phyloP scores from a whole-genome alignment of 2,888 invertebrate species.

The Lottia gigantea region DNA sequence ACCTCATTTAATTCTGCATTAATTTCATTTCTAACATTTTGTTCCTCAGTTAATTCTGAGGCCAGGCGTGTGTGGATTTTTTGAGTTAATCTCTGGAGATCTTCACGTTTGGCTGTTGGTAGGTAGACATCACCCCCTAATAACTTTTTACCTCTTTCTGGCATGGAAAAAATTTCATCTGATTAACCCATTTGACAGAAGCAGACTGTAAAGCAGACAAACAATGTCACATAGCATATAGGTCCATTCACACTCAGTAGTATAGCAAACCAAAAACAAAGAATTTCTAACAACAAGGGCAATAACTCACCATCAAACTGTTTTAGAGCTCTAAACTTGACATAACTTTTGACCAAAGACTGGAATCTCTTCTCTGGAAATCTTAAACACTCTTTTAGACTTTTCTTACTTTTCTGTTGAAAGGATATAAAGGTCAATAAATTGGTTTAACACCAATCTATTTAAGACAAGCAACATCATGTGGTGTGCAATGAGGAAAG shows the following conservation, averaged over 20 bases:
- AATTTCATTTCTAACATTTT: not conserved
- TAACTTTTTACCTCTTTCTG: not conserved
- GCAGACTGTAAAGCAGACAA: no score
- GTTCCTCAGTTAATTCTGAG: not conserved
- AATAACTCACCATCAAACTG: no score
- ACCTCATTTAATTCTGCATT: not conserved
- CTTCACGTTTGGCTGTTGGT: not conserved
- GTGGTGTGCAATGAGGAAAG: not conserved
- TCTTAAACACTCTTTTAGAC: no score
- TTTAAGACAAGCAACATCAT: not conserved
- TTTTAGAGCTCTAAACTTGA: not conserved
- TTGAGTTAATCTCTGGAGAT: not conserved
- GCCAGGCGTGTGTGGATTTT: not conserved
- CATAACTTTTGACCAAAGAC: not conserved
- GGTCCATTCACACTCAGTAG: no score
- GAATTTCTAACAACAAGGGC: no score
- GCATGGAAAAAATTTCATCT: no score
- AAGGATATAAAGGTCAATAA: no score
- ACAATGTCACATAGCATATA: no score
- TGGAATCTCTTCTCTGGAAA: not conserved
- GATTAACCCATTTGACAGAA: no score
- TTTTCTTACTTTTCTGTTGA: no score
- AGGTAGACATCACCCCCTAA: not conserved
- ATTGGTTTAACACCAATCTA: not conserved
- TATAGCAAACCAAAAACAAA: no score